Evolutionary conservation across 2,113 vertebrate genomes (phyloP).

Genomic region (Erythrocercus mccallii): DNA sequence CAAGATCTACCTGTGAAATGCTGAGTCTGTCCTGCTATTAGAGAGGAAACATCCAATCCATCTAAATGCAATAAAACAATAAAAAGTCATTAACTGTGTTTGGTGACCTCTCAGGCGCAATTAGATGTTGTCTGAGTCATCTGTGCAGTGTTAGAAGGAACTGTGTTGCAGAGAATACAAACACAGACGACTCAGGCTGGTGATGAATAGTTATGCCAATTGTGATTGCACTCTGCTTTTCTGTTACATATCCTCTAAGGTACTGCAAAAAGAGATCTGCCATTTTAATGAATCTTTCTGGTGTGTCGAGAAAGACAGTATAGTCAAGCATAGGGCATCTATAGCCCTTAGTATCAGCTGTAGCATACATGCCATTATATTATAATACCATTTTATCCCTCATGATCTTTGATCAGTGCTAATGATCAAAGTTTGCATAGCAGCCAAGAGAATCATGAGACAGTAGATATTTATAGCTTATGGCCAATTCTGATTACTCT

Average conservation of each 20-base stretch:
- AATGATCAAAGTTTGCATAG: constrained; percentile 71
- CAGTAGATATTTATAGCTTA: constrained; percentile 72
- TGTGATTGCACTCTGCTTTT: neutral
- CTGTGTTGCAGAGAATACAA: neutral
- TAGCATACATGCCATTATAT: constrained; percentile 28
- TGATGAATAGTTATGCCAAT: neutral
- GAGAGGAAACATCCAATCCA: neutral
- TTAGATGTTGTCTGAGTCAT: neutral
- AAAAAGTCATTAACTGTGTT: constrained; percentile 4
- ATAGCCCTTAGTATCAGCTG: constrained; percentile 56
- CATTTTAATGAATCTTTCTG: constrained; percentile 39
- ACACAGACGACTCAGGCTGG: neutral
- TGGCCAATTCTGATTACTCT: constrained; percentile 66
- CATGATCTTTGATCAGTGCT: constrained; percentile 70
- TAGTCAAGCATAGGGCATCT: constrained; percentile 42
- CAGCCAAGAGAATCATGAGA: constrained; percentile 60
- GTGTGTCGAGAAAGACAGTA: neutral
- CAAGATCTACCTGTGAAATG: neutral
- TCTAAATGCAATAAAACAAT: neutral
- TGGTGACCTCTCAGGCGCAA: constrained; percentile 12
- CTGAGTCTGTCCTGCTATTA: neutral
- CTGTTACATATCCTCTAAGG: neutral
- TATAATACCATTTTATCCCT: constrained; percentile 64
- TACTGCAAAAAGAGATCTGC: neutral
- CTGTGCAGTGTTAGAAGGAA: neutral